These are phyloP conservation scores for Drosophila tani DNA, from an alignment of 1,140 invertebrate species.

Conservation along the genomic window DNA sequence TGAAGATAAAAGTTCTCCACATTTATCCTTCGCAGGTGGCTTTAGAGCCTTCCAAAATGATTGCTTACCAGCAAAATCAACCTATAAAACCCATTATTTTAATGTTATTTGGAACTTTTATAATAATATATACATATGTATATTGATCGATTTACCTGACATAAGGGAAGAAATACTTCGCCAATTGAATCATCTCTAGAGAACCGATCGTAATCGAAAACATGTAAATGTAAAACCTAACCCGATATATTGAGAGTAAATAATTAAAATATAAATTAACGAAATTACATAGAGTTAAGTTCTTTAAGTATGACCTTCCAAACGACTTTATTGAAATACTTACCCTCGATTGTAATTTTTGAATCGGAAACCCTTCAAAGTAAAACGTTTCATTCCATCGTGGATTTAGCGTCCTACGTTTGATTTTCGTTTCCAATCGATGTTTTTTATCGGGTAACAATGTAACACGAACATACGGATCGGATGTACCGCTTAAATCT, in stretches of 20 bases:
- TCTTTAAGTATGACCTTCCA: background rate
- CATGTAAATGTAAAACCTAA: slow-evolving; percentile 96
- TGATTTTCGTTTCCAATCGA: slow-evolving; percentile 98
- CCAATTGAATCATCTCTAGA: slow-evolving; percentile 98
- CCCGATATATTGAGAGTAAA: slow-evolving; percentile 21
- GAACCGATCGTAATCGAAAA: slow-evolving; percentile 98
- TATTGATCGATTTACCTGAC: slow-evolving; percentile 89
- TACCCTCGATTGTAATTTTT: slow-evolving; percentile 95
- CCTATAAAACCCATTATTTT: slow-evolving; percentile 85
- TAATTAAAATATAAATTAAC: background rate
- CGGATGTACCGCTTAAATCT: slow-evolving; percentile 97
- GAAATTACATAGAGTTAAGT: background rate
- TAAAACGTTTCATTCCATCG: slow-evolving; percentile 99
- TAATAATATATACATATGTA: background rate
- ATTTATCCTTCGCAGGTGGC: slow-evolving; percentile 96
- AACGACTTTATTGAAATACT: slow-evolving; percentile 15
- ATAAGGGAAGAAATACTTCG: slow-evolving; percentile 96
- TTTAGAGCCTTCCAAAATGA: slow-evolving; percentile 97
- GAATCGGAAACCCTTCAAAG: slow-evolving; percentile 98
- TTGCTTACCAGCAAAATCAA: slow-evolving; percentile 95
- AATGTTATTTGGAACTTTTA: slow-evolving; percentile 21
- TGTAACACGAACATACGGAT: slow-evolving; percentile 96
- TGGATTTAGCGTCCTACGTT: slow-evolving; percentile 97
- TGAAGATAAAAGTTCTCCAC: slow-evolving; percentile 95
- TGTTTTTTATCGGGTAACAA: slow-evolving; percentile 98